A percentile compares a stretch with the other conserved stretches of the same genome.
Evolutionary conservation across 2,113 vertebrate species (phyloP).

Genomic region (Corvus moneduloides): DNA sequence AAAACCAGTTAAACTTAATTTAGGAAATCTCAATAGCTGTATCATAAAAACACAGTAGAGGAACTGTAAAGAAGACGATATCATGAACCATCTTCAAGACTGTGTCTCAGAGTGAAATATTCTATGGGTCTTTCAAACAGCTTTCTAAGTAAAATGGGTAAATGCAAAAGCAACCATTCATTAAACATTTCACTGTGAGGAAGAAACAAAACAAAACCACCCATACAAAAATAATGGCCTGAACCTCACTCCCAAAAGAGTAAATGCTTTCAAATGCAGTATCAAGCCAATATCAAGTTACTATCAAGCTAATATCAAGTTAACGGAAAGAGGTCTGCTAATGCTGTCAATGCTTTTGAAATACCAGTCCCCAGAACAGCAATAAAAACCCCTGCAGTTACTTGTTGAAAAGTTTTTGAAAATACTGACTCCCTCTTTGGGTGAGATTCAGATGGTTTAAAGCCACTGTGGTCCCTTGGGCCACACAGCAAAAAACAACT

Average conservation of each 20-base stretch:
- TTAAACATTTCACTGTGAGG: background rate
- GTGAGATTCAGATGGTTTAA: background rate
- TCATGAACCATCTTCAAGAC: background rate
- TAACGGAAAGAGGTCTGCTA: background rate
- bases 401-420: background rate
- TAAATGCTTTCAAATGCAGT: background rate
- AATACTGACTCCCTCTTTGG: background rate
- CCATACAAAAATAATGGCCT: background rate
- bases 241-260: background rate
- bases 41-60: background rate
- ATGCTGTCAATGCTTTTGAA: background rate
- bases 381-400: background rate
- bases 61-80: background rate
- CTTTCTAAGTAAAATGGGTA: background rate
- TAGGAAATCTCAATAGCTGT: background rate
- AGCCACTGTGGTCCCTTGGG: background rate
- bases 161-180: background rate
- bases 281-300: background rate
- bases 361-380: background rate
- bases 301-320: background rate
- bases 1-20: background rate
- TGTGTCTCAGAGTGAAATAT: background rate
- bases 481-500: background rate
- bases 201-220: background rate
- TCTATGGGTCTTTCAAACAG: background rate